A percentile compares a stretch with the other conserved stretches of the same genome.
These are phyloP conservation scores for Acrobasis repandana DNA, from an alignment of 2,888 invertebrate species.

Conservation along the genomic window DNA sequence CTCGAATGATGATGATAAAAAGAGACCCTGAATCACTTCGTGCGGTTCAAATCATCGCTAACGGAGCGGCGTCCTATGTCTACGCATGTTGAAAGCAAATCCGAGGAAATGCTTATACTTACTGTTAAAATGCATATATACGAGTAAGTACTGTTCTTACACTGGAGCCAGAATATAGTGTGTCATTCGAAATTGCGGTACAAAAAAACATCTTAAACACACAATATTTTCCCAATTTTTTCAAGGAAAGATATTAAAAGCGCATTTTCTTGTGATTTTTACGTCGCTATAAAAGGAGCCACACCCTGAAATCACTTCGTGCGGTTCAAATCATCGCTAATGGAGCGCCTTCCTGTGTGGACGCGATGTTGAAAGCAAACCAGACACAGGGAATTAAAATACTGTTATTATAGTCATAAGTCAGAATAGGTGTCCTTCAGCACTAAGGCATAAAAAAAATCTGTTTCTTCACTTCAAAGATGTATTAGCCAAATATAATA, in stretches of 20 bases:
- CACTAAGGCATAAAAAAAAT: background rate
- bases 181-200: background rate
- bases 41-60: conserved; percentile 47
- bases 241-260: too few relatives aligned
- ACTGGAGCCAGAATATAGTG: too few relatives aligned
- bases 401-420: background rate
- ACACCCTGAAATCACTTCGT: conserved; percentile 18
- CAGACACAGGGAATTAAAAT: background rate
- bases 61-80: conserved; percentile 49
- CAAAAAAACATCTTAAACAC: too few relatives aligned
- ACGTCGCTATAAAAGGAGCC: background rate
- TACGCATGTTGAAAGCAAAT: background rate
- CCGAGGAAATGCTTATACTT: too few relatives aligned
- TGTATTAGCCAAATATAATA: too few relatives aligned
- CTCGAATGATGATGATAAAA: too few relatives aligned
- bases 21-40: conserved; percentile 20
- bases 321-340: conserved; percentile 49
- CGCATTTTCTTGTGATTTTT: too few relatives aligned
- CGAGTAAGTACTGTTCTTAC: too few relatives aligned
- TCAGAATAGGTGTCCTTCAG: background rate
- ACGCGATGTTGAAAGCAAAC: background rate
- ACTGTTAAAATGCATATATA: too few relatives aligned
- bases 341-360: conserved; percentile 47
- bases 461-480: too few relatives aligned
- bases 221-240: too few relatives aligned